phyloP scores from a whole-genome alignment of 1,140 invertebrate genomes.

The Leguminivora glycinivorella region DNA sequence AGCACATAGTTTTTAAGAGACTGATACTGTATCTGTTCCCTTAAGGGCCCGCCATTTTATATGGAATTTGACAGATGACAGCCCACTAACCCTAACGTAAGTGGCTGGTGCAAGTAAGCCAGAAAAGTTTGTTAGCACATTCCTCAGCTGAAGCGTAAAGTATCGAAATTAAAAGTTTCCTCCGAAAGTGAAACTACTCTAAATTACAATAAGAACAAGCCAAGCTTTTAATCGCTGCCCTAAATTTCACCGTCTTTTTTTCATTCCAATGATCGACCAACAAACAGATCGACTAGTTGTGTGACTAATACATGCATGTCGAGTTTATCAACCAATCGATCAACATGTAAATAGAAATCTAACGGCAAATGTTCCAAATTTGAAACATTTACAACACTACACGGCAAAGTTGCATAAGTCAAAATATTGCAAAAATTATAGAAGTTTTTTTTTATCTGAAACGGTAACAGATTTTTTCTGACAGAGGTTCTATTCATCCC shows the following conservation, averaged over 20 bases:
- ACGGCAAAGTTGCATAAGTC: constrained; percentile 14
- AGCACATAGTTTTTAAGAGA: too few species aligned
- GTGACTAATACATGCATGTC: not conserved
- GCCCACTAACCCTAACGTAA: too few species aligned
- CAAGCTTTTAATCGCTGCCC: not conserved
- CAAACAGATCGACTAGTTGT: not conserved
- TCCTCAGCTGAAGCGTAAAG: not conserved
- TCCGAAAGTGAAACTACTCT: not conserved
- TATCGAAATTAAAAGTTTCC: not conserved
- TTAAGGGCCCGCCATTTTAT: too few species aligned
- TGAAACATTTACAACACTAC: not conserved
- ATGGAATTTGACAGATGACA: too few species aligned
- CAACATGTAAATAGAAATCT: not conserved
- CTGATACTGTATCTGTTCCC: too few species aligned
- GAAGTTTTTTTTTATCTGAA: too few species aligned
- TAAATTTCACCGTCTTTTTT: not conserved
- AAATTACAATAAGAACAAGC: not conserved
- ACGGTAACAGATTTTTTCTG: too few species aligned
- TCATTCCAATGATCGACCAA: not conserved
- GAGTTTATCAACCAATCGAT: constrained; percentile 2
- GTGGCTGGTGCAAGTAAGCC: too few species aligned
- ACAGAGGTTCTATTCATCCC: too few species aligned
- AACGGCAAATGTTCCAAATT: constrained; percentile 26
- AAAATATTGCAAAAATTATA: not conserved
- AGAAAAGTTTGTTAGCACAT: too few species aligned